phyloP scores from a whole-genome alignment of 2,888 invertebrate species.

The Neria commutata region DNA sequence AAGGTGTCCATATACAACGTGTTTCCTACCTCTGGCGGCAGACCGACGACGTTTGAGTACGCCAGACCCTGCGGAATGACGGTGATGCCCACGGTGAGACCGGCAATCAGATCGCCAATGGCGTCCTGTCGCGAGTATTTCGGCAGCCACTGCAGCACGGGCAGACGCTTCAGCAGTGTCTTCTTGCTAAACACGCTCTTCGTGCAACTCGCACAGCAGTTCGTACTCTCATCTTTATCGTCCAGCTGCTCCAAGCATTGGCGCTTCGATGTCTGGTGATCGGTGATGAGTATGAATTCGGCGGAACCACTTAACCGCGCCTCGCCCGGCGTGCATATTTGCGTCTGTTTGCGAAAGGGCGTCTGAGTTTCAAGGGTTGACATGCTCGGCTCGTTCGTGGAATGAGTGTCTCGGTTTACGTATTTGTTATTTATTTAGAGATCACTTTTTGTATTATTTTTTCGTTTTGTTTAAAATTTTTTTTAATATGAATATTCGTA shows the following conservation, averaged over 20 bases:
- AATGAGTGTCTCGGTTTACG: too few species aligned
- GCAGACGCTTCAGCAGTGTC: constrained; percentile 72
- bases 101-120: constrained; percentile 86
- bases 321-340: constrained; percentile 46
- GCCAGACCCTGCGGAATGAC: constrained; percentile 77
- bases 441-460: too few species aligned
- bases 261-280: constrained; percentile 5
- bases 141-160: constrained; percentile 76
- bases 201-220: constrained; percentile 48
- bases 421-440: too few species aligned
- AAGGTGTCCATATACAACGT: too few species aligned
- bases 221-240: neutral
- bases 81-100: constrained; percentile 76
- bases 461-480: too few species aligned
- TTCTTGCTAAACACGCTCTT: constrained; percentile 67
- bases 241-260: constrained; percentile 26
- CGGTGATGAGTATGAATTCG: constrained; percentile 26
- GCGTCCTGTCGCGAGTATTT: constrained; percentile 72
- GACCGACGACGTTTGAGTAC: constrained; percentile 75
- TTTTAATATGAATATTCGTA: too few species aligned
- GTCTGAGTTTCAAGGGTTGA: constrained; percentile 49
- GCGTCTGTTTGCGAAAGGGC: constrained; percentile 46
- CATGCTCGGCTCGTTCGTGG: too few species aligned
- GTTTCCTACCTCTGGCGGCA: constrained; percentile 70
- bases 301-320: constrained; percentile 35